Conservation (phyloP, 1,140 invertebrate species). For the Bombus superbus region DNA sequence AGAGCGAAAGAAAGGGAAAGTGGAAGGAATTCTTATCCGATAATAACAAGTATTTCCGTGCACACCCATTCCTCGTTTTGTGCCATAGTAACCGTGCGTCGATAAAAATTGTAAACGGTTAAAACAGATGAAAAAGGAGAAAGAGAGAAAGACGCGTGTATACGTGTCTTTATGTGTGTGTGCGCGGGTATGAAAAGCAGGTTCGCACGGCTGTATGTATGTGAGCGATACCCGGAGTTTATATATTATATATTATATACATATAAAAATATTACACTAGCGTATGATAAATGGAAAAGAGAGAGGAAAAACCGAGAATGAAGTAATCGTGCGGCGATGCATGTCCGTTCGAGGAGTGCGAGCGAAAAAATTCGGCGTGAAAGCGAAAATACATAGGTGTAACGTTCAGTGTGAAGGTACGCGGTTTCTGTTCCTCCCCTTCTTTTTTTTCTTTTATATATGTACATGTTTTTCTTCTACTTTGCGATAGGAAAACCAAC, state of each 20-base stretch:
- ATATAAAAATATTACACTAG: conserved; percentile 12
- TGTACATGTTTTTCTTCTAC: conserved; percentile 19
- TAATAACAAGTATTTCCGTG: conserved; percentile 39
- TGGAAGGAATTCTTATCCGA: conserved; percentile 21
- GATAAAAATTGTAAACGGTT: conserved; percentile 55
- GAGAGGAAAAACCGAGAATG: conserved; percentile 6
- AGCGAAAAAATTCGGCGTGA: neutral
- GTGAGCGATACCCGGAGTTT: neutral
- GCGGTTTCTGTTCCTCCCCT: conserved; percentile 75
- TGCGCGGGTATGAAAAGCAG: neutral
- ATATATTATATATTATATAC: neutral
- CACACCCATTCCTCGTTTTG: conserved; percentile 61
- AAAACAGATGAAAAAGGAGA: neutral
- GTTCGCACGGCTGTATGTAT: neutral
- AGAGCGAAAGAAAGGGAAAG: conserved; percentile 36
- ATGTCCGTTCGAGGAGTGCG: neutral
- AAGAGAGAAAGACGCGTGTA: neutral
- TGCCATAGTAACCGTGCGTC: conserved; percentile 71
- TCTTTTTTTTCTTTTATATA: conserved; percentile 7
- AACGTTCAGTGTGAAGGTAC: conserved; percentile 43
- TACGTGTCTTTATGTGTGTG: neutral
- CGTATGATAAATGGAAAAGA: neutral
- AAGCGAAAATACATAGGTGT: conserved; percentile 4
- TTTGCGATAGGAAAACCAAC: neutral
- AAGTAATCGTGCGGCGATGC: neutral